phyloP scores from a whole-genome alignment of 2,797 vertebrate species.

The Fringilla coelebs region DNA sequence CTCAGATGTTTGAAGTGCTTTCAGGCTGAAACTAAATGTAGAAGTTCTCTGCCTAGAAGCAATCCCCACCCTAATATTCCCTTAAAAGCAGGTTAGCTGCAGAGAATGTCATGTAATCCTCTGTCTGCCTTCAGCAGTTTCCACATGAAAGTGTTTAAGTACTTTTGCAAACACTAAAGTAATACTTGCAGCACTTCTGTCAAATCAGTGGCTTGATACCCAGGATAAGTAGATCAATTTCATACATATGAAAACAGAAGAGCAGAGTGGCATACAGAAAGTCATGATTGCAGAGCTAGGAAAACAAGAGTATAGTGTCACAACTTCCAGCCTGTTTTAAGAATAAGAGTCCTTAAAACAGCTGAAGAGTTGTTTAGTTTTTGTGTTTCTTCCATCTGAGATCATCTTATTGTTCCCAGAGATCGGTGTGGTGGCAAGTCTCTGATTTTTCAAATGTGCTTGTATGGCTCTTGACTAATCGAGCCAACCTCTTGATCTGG shows the following conservation, averaged over 20 bases:
- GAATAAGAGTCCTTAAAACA: background rate
- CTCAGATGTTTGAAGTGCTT: conserved; percentile 37
- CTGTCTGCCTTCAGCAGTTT: conserved; percentile 16
- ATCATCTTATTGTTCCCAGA: background rate
- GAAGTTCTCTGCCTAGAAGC: conserved; percentile 27
- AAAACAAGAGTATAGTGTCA: background rate
- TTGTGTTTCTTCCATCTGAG: background rate
- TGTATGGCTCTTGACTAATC: background rate
- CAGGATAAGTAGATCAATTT: background rate
- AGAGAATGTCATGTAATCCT: conserved; percentile 26
- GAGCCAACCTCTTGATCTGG: background rate
- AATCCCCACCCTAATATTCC: conserved; percentile 23
- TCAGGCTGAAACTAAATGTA: conserved; percentile 29
- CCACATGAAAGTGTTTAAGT: conserved; percentile 24
- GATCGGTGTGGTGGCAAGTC: background rate
- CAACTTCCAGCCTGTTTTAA: background rate
- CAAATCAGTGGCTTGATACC: conserved; percentile 17
- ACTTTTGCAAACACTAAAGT: conserved; percentile 20
- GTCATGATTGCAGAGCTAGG: background rate
- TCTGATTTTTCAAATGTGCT: background rate
- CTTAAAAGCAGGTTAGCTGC: conserved; percentile 54
- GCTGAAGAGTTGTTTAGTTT: background rate
- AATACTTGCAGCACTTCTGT: conserved; percentile 16
- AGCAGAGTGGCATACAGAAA: background rate
- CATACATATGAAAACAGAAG: background rate